Base-by-base conservation (phyloP, 2,113 vertebrate genomes). In the Nothobranchius kuhntae region DNA sequence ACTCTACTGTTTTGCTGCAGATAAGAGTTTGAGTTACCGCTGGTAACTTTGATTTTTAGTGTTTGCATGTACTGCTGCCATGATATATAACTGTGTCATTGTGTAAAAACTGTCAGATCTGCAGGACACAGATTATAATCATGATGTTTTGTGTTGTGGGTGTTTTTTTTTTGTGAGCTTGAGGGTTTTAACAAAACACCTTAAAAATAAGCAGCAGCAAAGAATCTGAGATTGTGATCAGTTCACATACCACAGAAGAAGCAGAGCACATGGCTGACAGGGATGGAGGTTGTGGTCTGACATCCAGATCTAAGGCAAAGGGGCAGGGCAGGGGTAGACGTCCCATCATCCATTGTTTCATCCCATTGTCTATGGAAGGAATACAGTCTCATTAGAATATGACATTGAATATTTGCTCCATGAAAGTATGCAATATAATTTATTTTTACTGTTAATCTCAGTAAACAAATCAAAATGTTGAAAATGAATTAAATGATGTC, bases 321-420 rank as follows among this genome's bases (percentile, higher is more conserved):
- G 85, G 77, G 69, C 53, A 3, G 56, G 71, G 64, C 68, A 57
- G 73, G 77, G 65, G 59, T 72, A 75, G 57, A 71, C 26, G 63
- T 59, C 42, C 66, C 47, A 77, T 86, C 87, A 87, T 89, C 65
- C n/a, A 50, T 88, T 82, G 84, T 88, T 65, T 85, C 87, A 90
- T 72, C 56, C 56, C 80, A 80, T 84, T 7, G 79, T 87, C 80
- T 80, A 51, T 74, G 30, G 30, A 30, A 30, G 30, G 4, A 30
- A 30, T 30, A 4, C 4, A 30, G 30, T 30, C 30, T 30, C 3
- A 30, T 30, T 30, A 30, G 30, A 30, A 3, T 30, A 30, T 30
- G 30, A 30, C 30, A 30, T 30, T 30, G 30, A 30, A 30, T 30
- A 30, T 30, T 3, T 30, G 4, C 64, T 30, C 4, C 4, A 4